These are phyloP conservation scores for Anguilla anguilla DNA, from an alignment of 2,797 vertebrate genomes.

Conservation along the genomic window DNA sequence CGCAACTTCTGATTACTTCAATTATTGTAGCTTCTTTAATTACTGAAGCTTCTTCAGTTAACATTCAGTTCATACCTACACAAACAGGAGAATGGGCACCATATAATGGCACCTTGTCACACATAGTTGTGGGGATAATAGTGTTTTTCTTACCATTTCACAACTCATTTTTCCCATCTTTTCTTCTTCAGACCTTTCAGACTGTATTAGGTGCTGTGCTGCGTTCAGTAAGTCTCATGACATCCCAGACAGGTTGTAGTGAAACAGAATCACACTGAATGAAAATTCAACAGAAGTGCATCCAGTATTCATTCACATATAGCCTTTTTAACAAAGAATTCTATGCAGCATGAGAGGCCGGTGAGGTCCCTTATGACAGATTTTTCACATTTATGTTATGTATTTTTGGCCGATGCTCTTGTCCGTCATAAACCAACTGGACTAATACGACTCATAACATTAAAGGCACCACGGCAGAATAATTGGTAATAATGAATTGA, in stretches of 20 bases:
- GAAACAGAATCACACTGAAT: background rate
- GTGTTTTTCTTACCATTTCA: background rate
- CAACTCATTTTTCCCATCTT: background rate
- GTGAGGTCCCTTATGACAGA: background rate
- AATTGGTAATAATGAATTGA: background rate
- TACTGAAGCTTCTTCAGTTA: background rate
- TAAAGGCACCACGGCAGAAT: background rate
- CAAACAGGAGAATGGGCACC: background rate
- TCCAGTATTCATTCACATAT: background rate
- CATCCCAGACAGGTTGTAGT: background rate
- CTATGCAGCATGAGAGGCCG: background rate
- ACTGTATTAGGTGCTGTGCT: background rate
- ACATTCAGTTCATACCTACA: background rate
- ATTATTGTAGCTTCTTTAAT: background rate
- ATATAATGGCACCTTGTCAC: background rate
- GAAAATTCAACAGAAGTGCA: background rate
- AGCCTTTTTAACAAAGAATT: background rate
- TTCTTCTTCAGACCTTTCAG: background rate
- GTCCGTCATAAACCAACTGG: background rate
- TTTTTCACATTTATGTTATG: background rate
- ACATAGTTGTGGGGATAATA: background rate
- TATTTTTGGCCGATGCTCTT: background rate
- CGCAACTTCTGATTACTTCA: background rate
- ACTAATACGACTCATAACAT: background rate
- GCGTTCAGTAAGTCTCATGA: background rate